A percentile compares a stretch with the other conserved stretches of the same genome.
Evolutionary conservation across 2,888 invertebrate genomes (phyloP).

Genomic region (Fissipunctia ypsillon): DNA sequence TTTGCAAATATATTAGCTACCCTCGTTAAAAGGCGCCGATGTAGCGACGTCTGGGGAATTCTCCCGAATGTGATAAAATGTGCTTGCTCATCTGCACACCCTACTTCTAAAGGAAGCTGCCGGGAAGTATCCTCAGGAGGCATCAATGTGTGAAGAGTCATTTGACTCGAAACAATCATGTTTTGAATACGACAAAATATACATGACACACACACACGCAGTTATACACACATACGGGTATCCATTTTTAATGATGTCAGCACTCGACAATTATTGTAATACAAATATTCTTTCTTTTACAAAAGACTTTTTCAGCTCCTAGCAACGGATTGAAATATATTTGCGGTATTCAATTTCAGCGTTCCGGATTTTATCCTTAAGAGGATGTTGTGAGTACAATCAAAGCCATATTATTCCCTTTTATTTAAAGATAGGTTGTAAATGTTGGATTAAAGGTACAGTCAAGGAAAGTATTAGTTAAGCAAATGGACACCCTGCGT

Average conservation of each 20-base stretch:
- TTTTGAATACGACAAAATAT: slow-evolving; percentile 30
- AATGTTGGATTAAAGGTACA: not conserved
- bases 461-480: not conserved
- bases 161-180: slow-evolving; percentile 41
- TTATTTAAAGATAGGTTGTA: not conserved
- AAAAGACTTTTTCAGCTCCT: slow-evolving; percentile 2
- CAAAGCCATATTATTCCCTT: not conserved
- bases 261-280: slow-evolving; percentile 16
- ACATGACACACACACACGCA: too few species aligned
- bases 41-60: slow-evolving; percentile 42
- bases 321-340: slow-evolving; percentile 9
- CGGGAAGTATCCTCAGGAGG: slow-evolving; percentile 18
- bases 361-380: not conserved
- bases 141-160: slow-evolving; percentile 45
- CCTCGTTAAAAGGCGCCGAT: slow-evolving; percentile 46
- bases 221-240: not conserved
- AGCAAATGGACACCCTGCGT: too few species aligned
- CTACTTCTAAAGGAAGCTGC: slow-evolving; percentile 45
- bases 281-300: slow-evolving; percentile 6
- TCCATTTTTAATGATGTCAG: slow-evolving; percentile 25
- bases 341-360: slow-evolving; percentile 8
- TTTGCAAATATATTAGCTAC: slow-evolving; percentile 52
- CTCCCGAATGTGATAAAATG: slow-evolving; percentile 57
- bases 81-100: slow-evolving; percentile 54
- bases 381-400: not conserved